Conservation (phyloP, 1,140 invertebrate genomes). For the Pararge aegeria region DNA sequence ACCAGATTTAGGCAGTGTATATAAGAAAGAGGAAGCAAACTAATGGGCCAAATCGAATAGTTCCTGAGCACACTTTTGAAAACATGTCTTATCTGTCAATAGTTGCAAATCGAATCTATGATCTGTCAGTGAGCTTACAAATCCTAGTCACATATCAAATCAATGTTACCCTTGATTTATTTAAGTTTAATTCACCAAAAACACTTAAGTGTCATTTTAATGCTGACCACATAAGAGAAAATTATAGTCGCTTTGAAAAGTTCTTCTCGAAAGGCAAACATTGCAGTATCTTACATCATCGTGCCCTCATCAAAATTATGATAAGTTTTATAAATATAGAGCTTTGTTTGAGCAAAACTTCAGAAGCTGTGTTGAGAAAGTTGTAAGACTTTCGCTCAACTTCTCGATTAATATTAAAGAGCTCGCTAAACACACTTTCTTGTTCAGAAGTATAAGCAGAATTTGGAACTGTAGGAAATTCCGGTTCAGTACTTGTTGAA, state of each 20-base stretch:
- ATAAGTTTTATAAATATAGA: slow-evolving; percentile 25
- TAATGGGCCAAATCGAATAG: too few species aligned
- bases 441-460: slow-evolving; percentile 13
- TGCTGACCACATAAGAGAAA: too few species aligned
- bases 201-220: too few species aligned
- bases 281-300: slow-evolving; percentile 5
- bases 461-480: slow-evolving; percentile 14
- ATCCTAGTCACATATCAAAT: too few species aligned
- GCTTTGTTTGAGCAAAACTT: slow-evolving; percentile 33
- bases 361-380: slow-evolving; percentile 25
- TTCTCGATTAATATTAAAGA: slow-evolving; percentile 49
- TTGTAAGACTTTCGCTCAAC: slow-evolving; percentile 35
- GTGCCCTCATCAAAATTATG: slow-evolving; percentile 22
- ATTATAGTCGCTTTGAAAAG: slow-evolving; percentile 1
- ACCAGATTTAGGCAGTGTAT: too few species aligned
- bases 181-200: too few species aligned
- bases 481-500: slow-evolving; percentile 12
- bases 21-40: too few species aligned
- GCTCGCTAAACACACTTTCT: slow-evolving; percentile 22
- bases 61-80: too few species aligned
- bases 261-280: slow-evolving; percentile 9
- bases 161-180: too few species aligned
- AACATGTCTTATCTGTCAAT: too few species aligned
- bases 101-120: too few species aligned
- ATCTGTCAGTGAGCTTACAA: too few species aligned